Conservation (phyloP, 2,888 invertebrate species). For the Panzeria rudis region DNA sequence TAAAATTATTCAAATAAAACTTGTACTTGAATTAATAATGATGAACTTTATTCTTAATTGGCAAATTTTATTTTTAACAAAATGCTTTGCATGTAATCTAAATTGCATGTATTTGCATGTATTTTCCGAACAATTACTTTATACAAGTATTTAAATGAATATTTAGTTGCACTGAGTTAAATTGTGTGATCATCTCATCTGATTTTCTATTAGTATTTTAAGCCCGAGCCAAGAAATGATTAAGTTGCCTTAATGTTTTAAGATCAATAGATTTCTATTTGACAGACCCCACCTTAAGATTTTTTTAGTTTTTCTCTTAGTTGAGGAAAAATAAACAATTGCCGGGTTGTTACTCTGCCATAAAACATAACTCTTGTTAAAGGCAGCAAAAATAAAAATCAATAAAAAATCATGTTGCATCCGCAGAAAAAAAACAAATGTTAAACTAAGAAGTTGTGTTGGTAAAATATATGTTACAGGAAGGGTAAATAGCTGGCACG, state of each 20-base stretch:
- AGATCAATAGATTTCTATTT: slow-evolving; percentile 67
- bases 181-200: background rate
- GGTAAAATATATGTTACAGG: background rate
- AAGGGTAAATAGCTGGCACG: background rate
- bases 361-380: slow-evolving; percentile 58
- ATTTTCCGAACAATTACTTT: no score
- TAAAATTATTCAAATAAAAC: background rate
- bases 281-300: slow-evolving; percentile 69
- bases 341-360: slow-evolving; percentile 55
- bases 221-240: slow-evolving; percentile 60
- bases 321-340: slow-evolving; percentile 49
- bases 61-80: background rate
- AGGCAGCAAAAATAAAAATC: slow-evolving; percentile 45
- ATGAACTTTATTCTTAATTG: no score
- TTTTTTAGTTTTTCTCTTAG: slow-evolving; percentile 17
- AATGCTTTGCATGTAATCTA: no score
- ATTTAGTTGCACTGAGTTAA: background rate
- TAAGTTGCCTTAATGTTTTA: slow-evolving; percentile 68
- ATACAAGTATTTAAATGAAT: background rate
- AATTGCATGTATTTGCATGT: no score
- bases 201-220: slow-evolving; percentile 4
- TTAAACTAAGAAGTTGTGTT: slow-evolving; percentile 12
- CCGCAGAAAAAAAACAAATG: slow-evolving; percentile 35
- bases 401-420: slow-evolving; percentile 67
- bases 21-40: no score